These are phyloP conservation scores for Morone chrysops DNA, from an alignment of 2,113 vertebrate genomes.

Conservation along the genomic window DNA sequence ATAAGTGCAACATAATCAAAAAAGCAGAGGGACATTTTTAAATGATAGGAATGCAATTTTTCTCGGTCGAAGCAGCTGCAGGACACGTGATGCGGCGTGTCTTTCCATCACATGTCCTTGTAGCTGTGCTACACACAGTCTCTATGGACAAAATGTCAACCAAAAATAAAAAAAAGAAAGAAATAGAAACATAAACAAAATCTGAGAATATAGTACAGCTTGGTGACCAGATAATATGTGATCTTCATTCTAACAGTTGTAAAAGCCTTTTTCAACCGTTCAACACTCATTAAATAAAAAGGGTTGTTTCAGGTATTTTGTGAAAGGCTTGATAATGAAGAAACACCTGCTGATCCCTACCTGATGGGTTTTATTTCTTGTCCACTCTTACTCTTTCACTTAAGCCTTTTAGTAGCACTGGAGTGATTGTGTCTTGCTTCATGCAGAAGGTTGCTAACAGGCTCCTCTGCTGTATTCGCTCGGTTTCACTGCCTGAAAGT, in stretches of 20 bases:
- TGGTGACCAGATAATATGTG: conserved; percentile 19
- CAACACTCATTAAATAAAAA: conserved; percentile 2
- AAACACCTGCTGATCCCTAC: conserved; percentile 26
- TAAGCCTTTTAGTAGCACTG: neutral
- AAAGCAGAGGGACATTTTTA: conserved; percentile 46
- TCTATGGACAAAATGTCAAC: conserved; percentile 11
- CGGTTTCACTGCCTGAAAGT: neutral
- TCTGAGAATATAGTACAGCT: conserved; percentile 1
- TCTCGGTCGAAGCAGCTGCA: conserved; percentile 46
- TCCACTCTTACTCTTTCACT: neutral
- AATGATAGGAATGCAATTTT: conserved; percentile 59
- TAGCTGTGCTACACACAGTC: conserved; percentile 26
- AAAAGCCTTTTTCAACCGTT: conserved; percentile 5
- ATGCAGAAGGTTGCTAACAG: too few species aligned
- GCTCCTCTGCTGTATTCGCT: neutral
- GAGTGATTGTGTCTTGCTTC: conserved; percentile 2
- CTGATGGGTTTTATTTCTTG: neutral
- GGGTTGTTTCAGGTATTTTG: conserved; percentile 1
- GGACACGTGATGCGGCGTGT: conserved; percentile 33
- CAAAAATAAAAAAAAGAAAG: neutral
- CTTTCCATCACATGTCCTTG: conserved; percentile 60
- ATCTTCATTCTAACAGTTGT: neutral
- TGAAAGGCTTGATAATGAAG: conserved; percentile 6
- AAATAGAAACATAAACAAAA: neutral
- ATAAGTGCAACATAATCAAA: conserved; percentile 44